Evolutionary conservation across 2,888 invertebrate species (phyloP).

Genomic region (Drosophila falleni): DNA sequence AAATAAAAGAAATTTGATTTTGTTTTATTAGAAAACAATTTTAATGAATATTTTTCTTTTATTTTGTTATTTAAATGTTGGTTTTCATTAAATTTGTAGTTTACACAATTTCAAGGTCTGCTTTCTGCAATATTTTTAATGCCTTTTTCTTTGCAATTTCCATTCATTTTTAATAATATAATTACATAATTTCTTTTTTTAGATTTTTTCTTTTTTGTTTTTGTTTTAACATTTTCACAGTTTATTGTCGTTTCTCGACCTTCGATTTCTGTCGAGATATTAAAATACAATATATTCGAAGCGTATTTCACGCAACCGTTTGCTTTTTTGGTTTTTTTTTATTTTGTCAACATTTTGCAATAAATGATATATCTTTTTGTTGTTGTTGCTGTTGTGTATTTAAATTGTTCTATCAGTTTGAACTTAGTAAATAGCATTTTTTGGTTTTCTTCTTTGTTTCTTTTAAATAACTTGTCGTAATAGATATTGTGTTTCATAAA

Average conservation of each 20-base stretch:
- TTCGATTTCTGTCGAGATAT: conserved; percentile 85
- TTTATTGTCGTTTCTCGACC: conserved; percentile 86
- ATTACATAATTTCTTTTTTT: conserved; percentile 60
- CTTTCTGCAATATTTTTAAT: conserved; percentile 48
- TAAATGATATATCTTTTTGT: conserved; percentile 72
- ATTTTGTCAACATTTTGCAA: conserved; percentile 62
- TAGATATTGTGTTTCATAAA: conserved; percentile 70
- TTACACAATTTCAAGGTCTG: conserved; percentile 77
- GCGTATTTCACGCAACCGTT: conserved; percentile 64
- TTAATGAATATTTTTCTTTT: conserved; percentile 77
- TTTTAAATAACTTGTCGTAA: conserved; percentile 70
- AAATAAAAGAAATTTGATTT: conserved; percentile 43
- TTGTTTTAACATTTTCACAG: conserved; percentile 84
- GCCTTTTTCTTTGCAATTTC: conserved; percentile 63
- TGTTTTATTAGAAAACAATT: conserved; percentile 83
- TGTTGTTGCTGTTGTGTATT: conserved; percentile 59
- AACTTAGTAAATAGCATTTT: conserved; percentile 66
- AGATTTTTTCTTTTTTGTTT: conserved; percentile 37
- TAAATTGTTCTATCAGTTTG: conserved; percentile 63
- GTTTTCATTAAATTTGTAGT: conserved; percentile 76
- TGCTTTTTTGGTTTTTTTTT: conserved; percentile 49
- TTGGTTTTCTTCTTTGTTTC: conserved; percentile 43
- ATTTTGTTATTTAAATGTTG: conserved; percentile 75
- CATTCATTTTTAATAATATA: conserved; percentile 67
- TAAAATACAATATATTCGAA: conserved; percentile 83